Percentiles rank a stretch among this genome's conserved stretches.
phyloP scores from a whole-genome alignment of 2,113 vertebrate genomes.

The Xyrauchen texanus region DNA sequence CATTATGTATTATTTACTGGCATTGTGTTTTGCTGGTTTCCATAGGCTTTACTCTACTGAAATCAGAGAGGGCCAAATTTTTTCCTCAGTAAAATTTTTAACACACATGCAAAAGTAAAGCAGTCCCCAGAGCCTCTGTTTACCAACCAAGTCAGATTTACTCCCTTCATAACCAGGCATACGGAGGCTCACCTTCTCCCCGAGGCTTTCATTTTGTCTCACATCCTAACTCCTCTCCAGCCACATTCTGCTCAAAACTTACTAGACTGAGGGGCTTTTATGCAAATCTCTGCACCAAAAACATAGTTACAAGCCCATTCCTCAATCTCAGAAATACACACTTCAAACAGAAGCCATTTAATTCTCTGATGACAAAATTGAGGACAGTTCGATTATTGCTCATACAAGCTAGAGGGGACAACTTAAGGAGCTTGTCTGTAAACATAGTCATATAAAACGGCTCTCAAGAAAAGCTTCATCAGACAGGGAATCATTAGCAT shows the following conservation, averaged over 20 bases:
- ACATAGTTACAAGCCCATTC: slow-evolving; percentile 71
- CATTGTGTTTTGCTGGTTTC: slow-evolving; percentile 75
- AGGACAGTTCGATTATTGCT: slow-evolving; percentile 64
- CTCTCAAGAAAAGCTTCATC: slow-evolving; percentile 39
- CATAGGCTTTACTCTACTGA: slow-evolving; percentile 67
- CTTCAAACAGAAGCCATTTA: slow-evolving; percentile 78
- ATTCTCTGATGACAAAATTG: slow-evolving; percentile 69
- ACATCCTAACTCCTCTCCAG: slow-evolving; percentile 71
- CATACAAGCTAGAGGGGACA: slow-evolving; percentile 62
- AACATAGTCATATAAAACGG: slow-evolving; percentile 60
- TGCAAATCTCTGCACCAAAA: slow-evolving; percentile 75
- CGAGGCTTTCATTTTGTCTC: slow-evolving; percentile 74
- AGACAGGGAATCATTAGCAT: slow-evolving; percentile 37
- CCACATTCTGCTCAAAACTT: slow-evolving; percentile 75
- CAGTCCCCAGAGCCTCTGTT: slow-evolving; percentile 78
- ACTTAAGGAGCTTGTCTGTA: slow-evolving; percentile 68
- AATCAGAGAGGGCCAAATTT: slow-evolving; percentile 71
- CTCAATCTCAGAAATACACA: slow-evolving; percentile 61
- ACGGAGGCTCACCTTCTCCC: slow-evolving; percentile 73
- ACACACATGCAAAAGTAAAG: slow-evolving; percentile 65
- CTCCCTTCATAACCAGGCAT: slow-evolving; percentile 72
- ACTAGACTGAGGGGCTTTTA: slow-evolving; percentile 74
- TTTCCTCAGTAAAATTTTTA: slow-evolving; percentile 65
- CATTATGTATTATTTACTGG: too few relatives aligned
- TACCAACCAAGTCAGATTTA: slow-evolving; percentile 80